Evolutionary conservation across 2,888 invertebrate genomes (phyloP).

Genomic region (Ptilodon capucinus): DNA sequence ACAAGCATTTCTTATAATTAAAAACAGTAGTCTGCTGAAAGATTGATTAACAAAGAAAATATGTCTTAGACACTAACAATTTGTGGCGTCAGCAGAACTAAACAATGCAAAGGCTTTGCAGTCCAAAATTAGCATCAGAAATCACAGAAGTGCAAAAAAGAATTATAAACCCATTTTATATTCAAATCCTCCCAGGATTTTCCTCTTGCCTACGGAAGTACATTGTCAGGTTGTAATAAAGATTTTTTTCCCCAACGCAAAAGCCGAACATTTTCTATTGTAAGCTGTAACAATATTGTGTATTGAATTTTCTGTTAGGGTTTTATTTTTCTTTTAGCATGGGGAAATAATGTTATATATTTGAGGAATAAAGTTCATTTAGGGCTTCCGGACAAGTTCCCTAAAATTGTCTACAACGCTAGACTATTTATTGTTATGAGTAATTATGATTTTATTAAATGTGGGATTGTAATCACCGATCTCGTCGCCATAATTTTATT

Average conservation of each 20-base stretch:
- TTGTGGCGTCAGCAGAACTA: background rate
- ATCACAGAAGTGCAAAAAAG: constrained; percentile 2
- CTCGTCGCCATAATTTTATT: too few species aligned
- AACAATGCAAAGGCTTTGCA: background rate
- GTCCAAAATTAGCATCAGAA: background rate
- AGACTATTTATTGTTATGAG: too few species aligned
- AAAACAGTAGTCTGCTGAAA: too few species aligned
- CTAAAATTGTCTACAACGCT: too few species aligned
- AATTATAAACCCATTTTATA: constrained; percentile 2
- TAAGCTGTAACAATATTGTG: constrained; percentile 5
- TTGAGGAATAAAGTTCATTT: background rate
- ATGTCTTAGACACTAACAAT: too few species aligned
- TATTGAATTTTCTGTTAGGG: constrained; percentile 5
- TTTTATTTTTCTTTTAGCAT: constrained; percentile 9
- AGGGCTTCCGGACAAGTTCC: too few species aligned
- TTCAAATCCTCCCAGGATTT: constrained; percentile 5
- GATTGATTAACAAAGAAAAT: too few species aligned
- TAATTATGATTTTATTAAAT: too few species aligned
- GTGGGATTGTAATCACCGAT: too few species aligned
- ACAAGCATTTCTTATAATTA: background rate
- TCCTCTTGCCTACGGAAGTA: background rate
- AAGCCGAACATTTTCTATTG: constrained; percentile 7
- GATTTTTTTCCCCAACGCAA: background rate
- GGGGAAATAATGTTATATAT: background rate
- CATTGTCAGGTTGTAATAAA: constrained; percentile 3